Evolutionary conservation across 2,113 vertebrate genomes (phyloP).

Genomic region (Mesoclemmys tuberculata): DNA sequence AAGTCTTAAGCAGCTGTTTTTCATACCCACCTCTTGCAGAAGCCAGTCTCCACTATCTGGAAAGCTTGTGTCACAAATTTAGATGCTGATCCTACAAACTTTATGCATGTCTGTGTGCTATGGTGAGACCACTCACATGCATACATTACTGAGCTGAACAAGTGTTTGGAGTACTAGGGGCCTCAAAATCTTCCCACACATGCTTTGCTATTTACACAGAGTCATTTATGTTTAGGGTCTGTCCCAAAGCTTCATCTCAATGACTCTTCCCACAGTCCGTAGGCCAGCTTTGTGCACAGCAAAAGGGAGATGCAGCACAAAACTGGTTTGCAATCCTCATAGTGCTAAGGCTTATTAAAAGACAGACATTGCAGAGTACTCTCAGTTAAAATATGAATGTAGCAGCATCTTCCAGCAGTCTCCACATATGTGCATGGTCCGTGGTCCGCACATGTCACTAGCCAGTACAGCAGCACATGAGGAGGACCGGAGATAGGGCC

Average conservation of each 20-base stretch:
- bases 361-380: background rate
- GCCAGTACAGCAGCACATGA: background rate
- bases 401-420: background rate
- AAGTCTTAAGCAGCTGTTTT: conserved; percentile 31
- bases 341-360: background rate
- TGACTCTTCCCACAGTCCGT: background rate
- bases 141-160: background rate
- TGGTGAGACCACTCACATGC: background rate
- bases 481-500: background rate
- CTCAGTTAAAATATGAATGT: background rate
- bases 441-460: background rate
- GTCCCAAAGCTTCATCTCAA: background rate
- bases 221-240: background rate
- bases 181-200: background rate
- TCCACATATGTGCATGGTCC: background rate
- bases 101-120: background rate
- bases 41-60: conserved; percentile 57
- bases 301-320: background rate
- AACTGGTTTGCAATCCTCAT: background rate
- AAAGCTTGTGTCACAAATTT: conserved; percentile 58
- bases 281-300: background rate
- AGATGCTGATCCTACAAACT: conserved; percentile 4
- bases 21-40: conserved; percentile 56
- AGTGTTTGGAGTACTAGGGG: background rate
- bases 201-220: background rate